Conservation (phyloP, 2,797 vertebrate species). For the Aplochiton taeniatus region DNA sequence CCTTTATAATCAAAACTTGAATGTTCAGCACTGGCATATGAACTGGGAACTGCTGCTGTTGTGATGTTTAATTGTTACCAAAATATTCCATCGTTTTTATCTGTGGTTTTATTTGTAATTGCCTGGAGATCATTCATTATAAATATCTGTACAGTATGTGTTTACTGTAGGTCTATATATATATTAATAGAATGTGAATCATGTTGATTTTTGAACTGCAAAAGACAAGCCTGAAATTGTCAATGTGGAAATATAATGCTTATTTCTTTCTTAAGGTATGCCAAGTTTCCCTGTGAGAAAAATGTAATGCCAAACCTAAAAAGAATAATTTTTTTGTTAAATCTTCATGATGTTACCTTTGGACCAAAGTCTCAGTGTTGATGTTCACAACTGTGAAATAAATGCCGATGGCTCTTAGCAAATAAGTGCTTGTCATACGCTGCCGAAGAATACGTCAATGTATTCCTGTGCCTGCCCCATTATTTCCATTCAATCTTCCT, state of each 20-base stretch:
- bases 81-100: too few species aligned
- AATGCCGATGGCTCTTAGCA: too few species aligned
- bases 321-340: too few species aligned
- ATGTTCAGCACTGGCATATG: too few species aligned
- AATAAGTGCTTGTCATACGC: too few species aligned
- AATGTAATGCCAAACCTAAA: neutral
- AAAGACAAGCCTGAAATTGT: conserved; percentile 38
- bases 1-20: neutral
- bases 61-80: too few species aligned
- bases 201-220: conserved; percentile 23
- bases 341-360: conserved; percentile 34
- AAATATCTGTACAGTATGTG: conserved; percentile 37
- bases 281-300: neutral
- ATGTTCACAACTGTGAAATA: too few species aligned
- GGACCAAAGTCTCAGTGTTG: conserved; percentile 58
- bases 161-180: conserved; percentile 45
- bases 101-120: too few species aligned
- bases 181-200: conserved; percentile 37
- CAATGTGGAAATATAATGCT: neutral
- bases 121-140: conserved; percentile 25
- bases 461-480: too few species aligned
- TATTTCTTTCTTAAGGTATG: conserved; percentile 1
- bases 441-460: too few species aligned
- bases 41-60: too few species aligned
- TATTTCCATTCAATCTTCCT: too few species aligned